A percentile compares a stretch with the other conserved stretches of the same genome.
Evolutionary conservation across 2,888 invertebrate genomes (phyloP).

Genomic region (Coleophora flavipennella): DNA sequence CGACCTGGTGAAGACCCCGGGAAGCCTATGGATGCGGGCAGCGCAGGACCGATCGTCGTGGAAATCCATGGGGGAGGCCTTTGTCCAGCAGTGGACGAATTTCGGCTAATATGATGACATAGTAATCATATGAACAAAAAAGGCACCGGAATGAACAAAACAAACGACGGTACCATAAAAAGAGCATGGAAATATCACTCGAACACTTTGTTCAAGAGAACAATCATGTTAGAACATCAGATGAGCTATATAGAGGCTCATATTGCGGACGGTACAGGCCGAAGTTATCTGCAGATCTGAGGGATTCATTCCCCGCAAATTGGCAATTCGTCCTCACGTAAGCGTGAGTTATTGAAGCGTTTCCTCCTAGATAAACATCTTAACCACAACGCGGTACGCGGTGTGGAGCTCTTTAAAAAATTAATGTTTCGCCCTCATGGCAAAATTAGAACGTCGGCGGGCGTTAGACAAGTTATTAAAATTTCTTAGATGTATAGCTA

Average conservation of each 20-base stretch:
- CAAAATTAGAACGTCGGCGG: slow-evolving; percentile 9
- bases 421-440: slow-evolving; percentile 19
- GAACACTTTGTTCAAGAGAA: slow-evolving; percentile 1
- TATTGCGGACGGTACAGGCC: slow-evolving; percentile 1
- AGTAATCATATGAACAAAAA: too few relatives aligned
- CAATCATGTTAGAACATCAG: background rate
- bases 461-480: slow-evolving; percentile 8
- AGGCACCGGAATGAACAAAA: too few relatives aligned
- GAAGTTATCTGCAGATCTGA: slow-evolving; percentile 42
- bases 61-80: too few relatives aligned
- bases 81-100: too few relatives aligned
- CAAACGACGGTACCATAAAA: background rate
- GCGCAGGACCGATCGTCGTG: too few relatives aligned
- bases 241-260: slow-evolving; percentile 4
- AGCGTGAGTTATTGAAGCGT: slow-evolving; percentile 43
- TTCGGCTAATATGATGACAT: too few relatives aligned
- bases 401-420: slow-evolving; percentile 25
- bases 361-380: slow-evolving; percentile 30
- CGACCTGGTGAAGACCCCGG: too few relatives aligned
- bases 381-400: slow-evolving; percentile 21
- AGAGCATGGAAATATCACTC: background rate
- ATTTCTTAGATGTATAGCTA: slow-evolving; percentile 15
- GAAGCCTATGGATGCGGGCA: too few relatives aligned
- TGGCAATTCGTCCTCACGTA: slow-evolving; percentile 53
- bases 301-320: slow-evolving; percentile 52